Percentiles rank a stretch among this genome's conserved stretches.
Conservation (phyloP, 2,113 vertebrate species). For the Ammodytes dubius region DNA sequence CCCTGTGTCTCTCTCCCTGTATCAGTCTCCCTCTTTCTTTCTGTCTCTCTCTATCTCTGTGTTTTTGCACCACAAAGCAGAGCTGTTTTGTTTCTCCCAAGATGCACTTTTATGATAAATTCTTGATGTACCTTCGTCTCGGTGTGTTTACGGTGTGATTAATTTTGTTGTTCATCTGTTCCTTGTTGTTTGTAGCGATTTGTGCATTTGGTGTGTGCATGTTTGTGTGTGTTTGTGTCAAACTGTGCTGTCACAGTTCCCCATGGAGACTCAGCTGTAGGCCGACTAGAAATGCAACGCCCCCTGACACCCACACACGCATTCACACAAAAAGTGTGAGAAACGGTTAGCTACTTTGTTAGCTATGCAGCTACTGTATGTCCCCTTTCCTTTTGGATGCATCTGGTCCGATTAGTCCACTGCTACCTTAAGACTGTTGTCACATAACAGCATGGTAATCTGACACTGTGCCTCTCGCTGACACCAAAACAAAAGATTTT, state of each 20-base stretch:
- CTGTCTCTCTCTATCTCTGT: constrained; percentile 11
- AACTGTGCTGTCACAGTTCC: constrained; percentile 28
- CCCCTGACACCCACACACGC: not conserved
- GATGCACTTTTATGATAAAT: constrained; percentile 78
- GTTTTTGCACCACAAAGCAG: constrained; percentile 57
- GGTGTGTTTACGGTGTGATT: constrained; percentile 67
- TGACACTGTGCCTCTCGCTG: constrained; percentile 58
- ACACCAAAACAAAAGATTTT: constrained; percentile 66
- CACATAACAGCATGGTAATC: constrained; percentile 49
- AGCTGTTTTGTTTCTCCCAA: constrained; percentile 66
- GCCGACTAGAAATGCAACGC: constrained; percentile 20
- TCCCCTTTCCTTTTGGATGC: constrained; percentile 26
- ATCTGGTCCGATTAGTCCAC: constrained; percentile 42
- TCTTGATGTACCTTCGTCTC: constrained; percentile 65
- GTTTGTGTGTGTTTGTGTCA: constrained; percentile 33
- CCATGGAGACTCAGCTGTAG: constrained; percentile 43
- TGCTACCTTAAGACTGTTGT: constrained; percentile 54
- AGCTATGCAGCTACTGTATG: not conserved
- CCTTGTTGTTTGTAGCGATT: constrained; percentile 45
- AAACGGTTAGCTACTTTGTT: not conserved
- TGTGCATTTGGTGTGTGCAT: constrained; percentile 26
- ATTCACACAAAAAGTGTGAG: not conserved
- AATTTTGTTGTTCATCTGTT: constrained; percentile 73
- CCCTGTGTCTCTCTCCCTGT: constrained; percentile 15
- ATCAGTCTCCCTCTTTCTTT: not conserved